Evolutionary conservation across 2,888 invertebrate genomes (phyloP), one percentile per base, ranked within the genome.

Genomic region (Isoperla grammatica): DNA sequence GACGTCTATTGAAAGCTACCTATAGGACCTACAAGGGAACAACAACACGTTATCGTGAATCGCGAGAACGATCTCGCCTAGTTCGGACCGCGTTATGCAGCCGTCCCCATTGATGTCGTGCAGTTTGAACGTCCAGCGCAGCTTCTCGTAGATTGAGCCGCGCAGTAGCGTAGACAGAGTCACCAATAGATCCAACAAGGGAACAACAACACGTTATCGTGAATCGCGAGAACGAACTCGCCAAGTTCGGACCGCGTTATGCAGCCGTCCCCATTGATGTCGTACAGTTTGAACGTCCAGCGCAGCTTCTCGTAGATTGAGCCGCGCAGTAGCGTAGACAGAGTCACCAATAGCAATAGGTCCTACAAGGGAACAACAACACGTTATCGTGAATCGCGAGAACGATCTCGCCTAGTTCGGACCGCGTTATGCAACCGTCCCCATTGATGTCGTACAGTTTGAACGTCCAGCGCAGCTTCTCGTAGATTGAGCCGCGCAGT

Each of bases 31-130:
- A n/a, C n/a, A n/a, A n/a, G n/a, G n/a, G n/a, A n/a, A n/a, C n/a
- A n/a, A n/a, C n/a, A n/a, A n/a, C n/a, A n/a, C n/a, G n/a, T n/a
- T n/a, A n/a, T 96, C 95, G 73, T 97, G 96, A 11, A 97, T 89
- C 4, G 96, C 93, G 62, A 84, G 79, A 43, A 91, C 87, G 62
- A 93, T 91, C 75, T 95, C 91, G 2, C 88, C 85, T 68, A 97
- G 80, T 76, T 97, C 96, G 67, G 88, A 80, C 66, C 92, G 84
- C 55, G 94, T 95, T 72, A 97, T 95, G 71, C 93, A 92, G 0
- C 96, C 97, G 73, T 97, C 96, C 0, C 93, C 94, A 71, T 97
- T 95, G 64, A 95, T 86, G 76, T 97, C 97, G 76, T 97, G 97
- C 59, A 98, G 78, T 68, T 92, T 88, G 79, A 97, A 98, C 13